Conservation (phyloP, 2,888 invertebrate species). For the Notocelia uddmanniana region DNA sequence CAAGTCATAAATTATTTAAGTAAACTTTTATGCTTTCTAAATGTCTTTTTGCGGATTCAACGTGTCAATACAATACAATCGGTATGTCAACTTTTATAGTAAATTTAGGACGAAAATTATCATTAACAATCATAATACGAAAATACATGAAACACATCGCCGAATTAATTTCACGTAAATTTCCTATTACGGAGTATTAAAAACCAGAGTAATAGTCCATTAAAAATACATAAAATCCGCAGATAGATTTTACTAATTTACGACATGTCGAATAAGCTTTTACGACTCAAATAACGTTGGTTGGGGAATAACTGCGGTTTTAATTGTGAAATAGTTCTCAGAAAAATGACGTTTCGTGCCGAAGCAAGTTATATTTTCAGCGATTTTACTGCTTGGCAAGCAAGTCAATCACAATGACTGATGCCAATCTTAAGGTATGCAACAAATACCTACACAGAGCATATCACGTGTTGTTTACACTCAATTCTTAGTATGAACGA, state of each 20-base stretch:
- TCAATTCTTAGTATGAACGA: constrained; percentile 34
- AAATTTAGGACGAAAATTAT: constrained; percentile 27
- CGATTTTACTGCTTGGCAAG: constrained; percentile 38
- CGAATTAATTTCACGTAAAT: constrained; percentile 34
- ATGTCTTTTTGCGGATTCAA: constrained; percentile 8
- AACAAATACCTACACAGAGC: constrained; percentile 20
- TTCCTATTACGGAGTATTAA: constrained; percentile 34
- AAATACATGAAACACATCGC: constrained; percentile 33
- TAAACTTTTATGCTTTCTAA: constrained; percentile 18
- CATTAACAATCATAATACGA: constrained; percentile 22
- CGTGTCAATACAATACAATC: constrained; percentile 27
- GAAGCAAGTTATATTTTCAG: constrained; percentile 29
- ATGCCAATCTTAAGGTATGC: constrained; percentile 20
- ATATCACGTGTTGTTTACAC: constrained; percentile 28
- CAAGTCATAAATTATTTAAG: constrained; percentile 31
- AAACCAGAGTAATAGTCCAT: constrained; percentile 27
- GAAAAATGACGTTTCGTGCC: constrained; percentile 33
- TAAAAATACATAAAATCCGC: constrained; percentile 30
- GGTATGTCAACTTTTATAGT: constrained; percentile 15
- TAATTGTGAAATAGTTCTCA: constrained; percentile 39
- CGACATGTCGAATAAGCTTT: constrained; percentile 24
- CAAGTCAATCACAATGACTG: constrained; percentile 38
- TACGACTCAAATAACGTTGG: constrained; percentile 15
- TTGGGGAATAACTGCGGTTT: constrained; percentile 17
- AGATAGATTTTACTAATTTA: constrained; percentile 33